Conservation (phyloP, 2,888 invertebrate genomes). For the Capitulum mitella region DNA sequence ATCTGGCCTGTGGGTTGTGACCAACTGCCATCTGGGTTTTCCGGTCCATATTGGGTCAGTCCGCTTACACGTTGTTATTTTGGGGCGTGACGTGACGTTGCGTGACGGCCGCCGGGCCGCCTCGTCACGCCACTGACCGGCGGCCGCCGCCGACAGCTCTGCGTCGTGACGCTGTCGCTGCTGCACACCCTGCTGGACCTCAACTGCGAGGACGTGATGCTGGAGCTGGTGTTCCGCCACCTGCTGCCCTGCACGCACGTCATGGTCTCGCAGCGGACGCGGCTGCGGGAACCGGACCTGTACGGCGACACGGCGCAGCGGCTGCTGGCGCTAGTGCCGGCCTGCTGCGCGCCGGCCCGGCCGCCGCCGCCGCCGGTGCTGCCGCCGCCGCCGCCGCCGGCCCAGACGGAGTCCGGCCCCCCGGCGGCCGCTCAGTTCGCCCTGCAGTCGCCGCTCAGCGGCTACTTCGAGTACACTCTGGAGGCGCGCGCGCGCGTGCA, state of each 20-base stretch:
- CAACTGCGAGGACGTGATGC: conserved; percentile 93
- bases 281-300: conserved; percentile 60
- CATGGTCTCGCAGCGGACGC: conserved; percentile 67
- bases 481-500: conserved; percentile 69
- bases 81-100: no score
- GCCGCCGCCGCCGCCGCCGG: neutral
- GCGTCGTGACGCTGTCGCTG: conserved; percentile 78
- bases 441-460: conserved; percentile 16
- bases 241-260: conserved; percentile 72
- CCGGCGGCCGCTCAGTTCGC: neutral
- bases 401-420: neutral
- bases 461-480: conserved; percentile 8
- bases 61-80: no score
- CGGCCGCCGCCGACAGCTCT: conserved; percentile 55
- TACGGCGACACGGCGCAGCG: conserved; percentile 36
- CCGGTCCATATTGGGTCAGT: no score
- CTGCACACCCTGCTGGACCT: conserved; percentile 84
- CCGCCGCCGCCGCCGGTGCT: conserved; percentile 23
- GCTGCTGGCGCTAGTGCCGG: conserved; percentile 44
- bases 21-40: no score
- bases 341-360: conserved; percentile 33
- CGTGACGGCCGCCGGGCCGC: no score
- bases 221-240: conserved; percentile 79
- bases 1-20: no score
- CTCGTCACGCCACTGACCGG: no score